These are phyloP conservation scores for Parauchenoglanis punctatus DNA, from an alignment of 2,797 vertebrate species.

Conservation along the genomic window DNA sequence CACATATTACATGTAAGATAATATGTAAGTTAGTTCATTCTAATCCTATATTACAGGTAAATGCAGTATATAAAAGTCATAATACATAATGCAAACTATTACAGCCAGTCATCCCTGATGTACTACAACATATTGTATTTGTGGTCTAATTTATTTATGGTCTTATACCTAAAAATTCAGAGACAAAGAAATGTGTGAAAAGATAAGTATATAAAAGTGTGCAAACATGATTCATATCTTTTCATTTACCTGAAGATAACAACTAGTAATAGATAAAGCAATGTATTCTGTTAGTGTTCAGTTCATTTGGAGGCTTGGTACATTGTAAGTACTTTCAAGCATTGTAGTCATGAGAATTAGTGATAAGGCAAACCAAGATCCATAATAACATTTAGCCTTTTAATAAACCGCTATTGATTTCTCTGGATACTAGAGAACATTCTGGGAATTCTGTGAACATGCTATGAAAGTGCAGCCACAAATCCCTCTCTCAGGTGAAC, in stretches of 20 bases:
- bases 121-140: not conserved
- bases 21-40: not conserved
- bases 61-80: not conserved
- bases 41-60: not conserved
- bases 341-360: conserved; percentile 25
- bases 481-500: conserved; percentile 56
- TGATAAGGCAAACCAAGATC: conserved; percentile 12
- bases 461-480: not conserved
- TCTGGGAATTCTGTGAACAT: conserved; percentile 20
- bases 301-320: conserved; percentile 3
- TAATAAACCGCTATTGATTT: conserved; percentile 16
- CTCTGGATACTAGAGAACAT: not conserved
- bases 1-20: not conserved
- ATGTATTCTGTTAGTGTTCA: not conserved
- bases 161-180: not conserved
- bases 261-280: conserved; percentile 7
- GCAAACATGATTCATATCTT: conserved; percentile 15
- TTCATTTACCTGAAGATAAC: conserved; percentile 32
- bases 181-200: conserved; percentile 12
- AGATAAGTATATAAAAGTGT: not conserved
- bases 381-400: conserved; percentile 28
- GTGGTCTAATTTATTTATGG: not conserved
- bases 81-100: conserved; percentile 7
- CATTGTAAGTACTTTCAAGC: conserved; percentile 14
- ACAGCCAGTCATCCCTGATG: not conserved